Base-by-base conservation (phyloP, 1,140 invertebrate species). In the Lordiphosa stackelbergi region DNA sequence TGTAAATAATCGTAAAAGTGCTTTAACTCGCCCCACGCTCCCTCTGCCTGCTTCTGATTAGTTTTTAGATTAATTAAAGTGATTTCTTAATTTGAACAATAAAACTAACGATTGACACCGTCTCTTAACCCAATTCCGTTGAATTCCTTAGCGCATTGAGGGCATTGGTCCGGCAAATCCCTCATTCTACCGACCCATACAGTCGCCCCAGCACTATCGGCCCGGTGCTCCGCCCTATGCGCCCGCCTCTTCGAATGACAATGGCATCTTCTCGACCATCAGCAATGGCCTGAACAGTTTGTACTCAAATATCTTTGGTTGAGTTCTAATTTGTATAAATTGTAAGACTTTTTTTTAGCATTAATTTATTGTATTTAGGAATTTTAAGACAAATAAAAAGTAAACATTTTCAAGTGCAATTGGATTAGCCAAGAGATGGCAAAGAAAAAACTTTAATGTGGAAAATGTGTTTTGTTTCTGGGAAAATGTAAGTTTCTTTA, bases 221-320 rank as follows among this genome's bases (percentile, higher is more conserved):
- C 91, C 91, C 3, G 87, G 86, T 34, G 55, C 66, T 4, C 78
- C 88, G 19, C 58, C 83, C 3, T 88, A 86, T 10, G 72, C 57
- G 2, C 54, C 60, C 8, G 65, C 49, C 22, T 56, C 78, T 10
- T 45, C 65, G 47, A 73, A 55, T 51, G 88, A 89, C 62, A 88
- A 89, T 68, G 92, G 93, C 13, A 91, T 95, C 54, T 91, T 95
- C 70, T 92, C 93, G 36, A 92, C 93, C 31, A 91, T 95, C 69
- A 93, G 92, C 73, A 94, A 91, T 72, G 92, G 94, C 7, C 91
- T 95, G 66, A 94, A 93, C 70, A 94, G 90, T 68, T 89, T 95
- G 62, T 91, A 94, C 34, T 92, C 89, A 53, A 94, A 93, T 77
- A 91, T 94, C 68, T 94, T 94, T 72, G 93, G 93, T 70, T 94